Percentiles rank a stretch among this genome's conserved stretches.
Evolutionary conservation across 2,113 vertebrate genomes (phyloP).

Genomic region (Rhabdornis inornatus): DNA sequence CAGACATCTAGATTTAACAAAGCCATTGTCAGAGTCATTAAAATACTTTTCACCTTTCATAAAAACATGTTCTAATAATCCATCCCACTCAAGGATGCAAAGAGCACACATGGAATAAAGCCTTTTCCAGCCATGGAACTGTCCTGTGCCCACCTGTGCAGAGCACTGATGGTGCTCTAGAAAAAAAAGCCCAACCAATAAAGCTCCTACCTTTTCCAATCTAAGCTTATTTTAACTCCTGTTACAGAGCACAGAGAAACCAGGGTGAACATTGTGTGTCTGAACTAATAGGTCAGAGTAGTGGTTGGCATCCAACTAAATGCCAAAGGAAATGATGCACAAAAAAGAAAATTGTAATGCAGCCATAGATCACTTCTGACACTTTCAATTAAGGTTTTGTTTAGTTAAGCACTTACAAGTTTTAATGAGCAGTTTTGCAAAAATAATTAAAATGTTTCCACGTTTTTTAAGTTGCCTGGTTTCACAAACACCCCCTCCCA

Average conservation of each 20-base stretch:
- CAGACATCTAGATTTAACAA: background rate
- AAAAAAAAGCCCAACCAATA: background rate
- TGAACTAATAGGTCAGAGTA: background rate
- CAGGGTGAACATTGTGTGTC: background rate
- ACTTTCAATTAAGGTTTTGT: slow-evolving; percentile 65
- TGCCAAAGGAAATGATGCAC: slow-evolving; percentile 54
- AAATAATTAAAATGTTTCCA: slow-evolving; percentile 23
- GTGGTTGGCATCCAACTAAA: slow-evolving; percentile 53
- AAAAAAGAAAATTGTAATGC: slow-evolving; percentile 57
- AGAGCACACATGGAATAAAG: background rate
- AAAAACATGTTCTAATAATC: background rate
- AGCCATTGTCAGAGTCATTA: rapidly evolving
- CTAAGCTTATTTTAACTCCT: background rate
- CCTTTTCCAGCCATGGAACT: background rate
- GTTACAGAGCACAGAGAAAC: background rate
- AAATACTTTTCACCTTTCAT: background rate
- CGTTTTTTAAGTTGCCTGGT: background rate
- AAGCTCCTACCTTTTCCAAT: background rate
- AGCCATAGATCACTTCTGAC: slow-evolving; percentile 58
- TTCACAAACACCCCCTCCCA: background rate
- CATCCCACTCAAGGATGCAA: background rate
- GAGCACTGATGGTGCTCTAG: background rate
- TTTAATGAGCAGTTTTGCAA: slow-evolving; percentile 45
- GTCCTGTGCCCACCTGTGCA: background rate
- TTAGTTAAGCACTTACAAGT: slow-evolving; percentile 62